These are phyloP conservation scores for Drosophila maculinotata DNA, from an alignment of 2,888 invertebrate genomes.

Conservation along the genomic window DNA sequence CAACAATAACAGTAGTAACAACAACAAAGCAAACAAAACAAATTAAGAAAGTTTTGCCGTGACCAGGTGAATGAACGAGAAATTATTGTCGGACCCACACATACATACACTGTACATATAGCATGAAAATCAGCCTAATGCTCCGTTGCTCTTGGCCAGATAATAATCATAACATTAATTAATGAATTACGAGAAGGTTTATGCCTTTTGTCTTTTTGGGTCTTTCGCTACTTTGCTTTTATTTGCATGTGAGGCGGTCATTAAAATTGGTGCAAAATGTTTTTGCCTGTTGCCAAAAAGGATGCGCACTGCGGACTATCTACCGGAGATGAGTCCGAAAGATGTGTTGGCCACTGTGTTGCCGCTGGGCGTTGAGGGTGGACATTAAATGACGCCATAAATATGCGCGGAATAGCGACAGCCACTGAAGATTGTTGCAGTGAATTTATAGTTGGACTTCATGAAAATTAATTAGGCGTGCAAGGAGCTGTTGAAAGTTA, in stretches of 20 bases:
- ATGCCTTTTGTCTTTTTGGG: slow-evolving; percentile 39
- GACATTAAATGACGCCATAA: slow-evolving; percentile 55
- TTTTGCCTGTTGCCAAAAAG: slow-evolving; percentile 10
- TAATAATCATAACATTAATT: slow-evolving; percentile 72
- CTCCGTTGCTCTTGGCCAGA: slow-evolving; percentile 36
- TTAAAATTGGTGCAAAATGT: slow-evolving; percentile 48
- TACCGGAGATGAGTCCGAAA: slow-evolving; percentile 6
- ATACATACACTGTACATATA: background rate
- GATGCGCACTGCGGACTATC: slow-evolving; percentile 14
- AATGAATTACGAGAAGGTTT: slow-evolving; percentile 61
- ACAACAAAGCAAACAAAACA: slow-evolving; percentile 29
- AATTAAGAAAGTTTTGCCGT: slow-evolving; percentile 69
- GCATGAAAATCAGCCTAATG: slow-evolving; percentile 21
- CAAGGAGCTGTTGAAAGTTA: slow-evolving; percentile 2
- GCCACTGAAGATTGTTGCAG: slow-evolving; percentile 27
- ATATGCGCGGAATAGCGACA: slow-evolving; percentile 48
- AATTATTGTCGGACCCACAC: slow-evolving; percentile 8
- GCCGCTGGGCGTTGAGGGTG: background rate
- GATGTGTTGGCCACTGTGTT: too few species aligned
- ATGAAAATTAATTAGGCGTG: slow-evolving; percentile 43
- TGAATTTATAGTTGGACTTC: slow-evolving; percentile 45
- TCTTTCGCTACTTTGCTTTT: slow-evolving; percentile 31
- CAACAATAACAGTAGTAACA: slow-evolving; percentile 20
- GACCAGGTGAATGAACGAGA: slow-evolving; percentile 49
- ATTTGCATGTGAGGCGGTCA: slow-evolving; percentile 51